A percentile compares a stretch with the other conserved stretches of the same genome.
phyloP scores from a whole-genome alignment of 2,888 invertebrate species.

The Melanchra persicariae region DNA sequence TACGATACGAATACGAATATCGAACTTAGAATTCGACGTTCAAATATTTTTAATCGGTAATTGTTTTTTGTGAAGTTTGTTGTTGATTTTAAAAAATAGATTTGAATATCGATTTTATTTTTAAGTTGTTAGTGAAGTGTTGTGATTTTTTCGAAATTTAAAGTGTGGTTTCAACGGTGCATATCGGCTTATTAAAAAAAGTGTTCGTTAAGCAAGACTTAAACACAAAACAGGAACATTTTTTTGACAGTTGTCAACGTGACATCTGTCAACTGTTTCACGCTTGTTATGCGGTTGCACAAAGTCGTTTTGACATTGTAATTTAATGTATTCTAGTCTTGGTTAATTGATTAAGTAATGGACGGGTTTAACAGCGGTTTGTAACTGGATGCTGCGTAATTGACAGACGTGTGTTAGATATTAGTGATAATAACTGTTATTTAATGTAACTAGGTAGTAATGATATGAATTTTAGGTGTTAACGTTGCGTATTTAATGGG shows the following conservation, averaged over 20 bases:
- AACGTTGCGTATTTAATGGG: slow-evolving; percentile 11
- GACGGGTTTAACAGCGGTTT: slow-evolving; percentile 60
- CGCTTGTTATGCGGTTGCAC: slow-evolving; percentile 54
- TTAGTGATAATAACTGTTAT: slow-evolving; percentile 57
- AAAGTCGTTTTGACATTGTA: slow-evolving; percentile 69
- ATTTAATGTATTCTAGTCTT: slow-evolving; percentile 68
- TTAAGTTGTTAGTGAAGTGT: slow-evolving; percentile 54
- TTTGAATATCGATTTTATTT: slow-evolving; percentile 20
- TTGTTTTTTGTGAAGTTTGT: slow-evolving; percentile 38
- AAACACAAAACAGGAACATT: slow-evolving; percentile 41
- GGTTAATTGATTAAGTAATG: slow-evolving; percentile 73
- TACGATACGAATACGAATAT: slow-evolving; percentile 65
- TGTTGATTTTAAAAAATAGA: slow-evolving; percentile 24
- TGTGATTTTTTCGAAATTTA: slow-evolving; percentile 44
- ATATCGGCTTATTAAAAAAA: slow-evolving; percentile 61
- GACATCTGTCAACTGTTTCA: slow-evolving; percentile 63
- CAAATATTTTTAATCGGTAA: slow-evolving; percentile 43
- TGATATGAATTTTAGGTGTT: slow-evolving; percentile 27
- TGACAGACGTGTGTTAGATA: slow-evolving; percentile 53
- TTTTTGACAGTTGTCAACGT: slow-evolving; percentile 60
- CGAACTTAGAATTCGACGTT: slow-evolving; percentile 69
- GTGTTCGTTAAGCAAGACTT: slow-evolving; percentile 42
- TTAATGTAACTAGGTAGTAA: slow-evolving; percentile 36
- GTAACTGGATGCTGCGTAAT: slow-evolving; percentile 62
- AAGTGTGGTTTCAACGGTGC: slow-evolving; percentile 56